phyloP scores from a whole-genome alignment of 2,113 vertebrate species.

The Patagioenas fasciata region DNA sequence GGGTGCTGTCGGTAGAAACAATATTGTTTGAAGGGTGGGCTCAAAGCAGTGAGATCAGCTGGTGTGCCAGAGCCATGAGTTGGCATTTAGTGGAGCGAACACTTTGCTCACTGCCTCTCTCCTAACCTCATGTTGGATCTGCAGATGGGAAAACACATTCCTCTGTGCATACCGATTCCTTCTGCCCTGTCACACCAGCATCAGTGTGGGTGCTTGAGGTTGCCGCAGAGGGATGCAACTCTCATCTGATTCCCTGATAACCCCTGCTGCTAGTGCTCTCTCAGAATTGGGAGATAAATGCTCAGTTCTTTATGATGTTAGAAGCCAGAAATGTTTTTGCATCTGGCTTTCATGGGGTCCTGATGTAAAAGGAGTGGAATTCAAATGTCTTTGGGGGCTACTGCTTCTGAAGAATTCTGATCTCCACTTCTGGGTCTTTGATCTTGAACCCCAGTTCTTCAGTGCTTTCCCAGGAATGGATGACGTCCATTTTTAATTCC shows the following conservation, averaged over 20 bases:
- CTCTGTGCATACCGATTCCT: background rate
- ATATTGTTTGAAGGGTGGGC: background rate
- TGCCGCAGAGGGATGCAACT: background rate
- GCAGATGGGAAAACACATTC: slow-evolving; percentile 34
- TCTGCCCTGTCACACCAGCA: background rate
- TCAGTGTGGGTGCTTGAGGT: background rate
- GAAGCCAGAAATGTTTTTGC: background rate
- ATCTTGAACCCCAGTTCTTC: background rate
- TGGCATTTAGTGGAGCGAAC: background rate
- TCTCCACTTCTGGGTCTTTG: background rate
- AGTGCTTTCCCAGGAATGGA: background rate
- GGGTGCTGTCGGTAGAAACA: background rate
- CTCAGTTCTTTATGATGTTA: background rate
- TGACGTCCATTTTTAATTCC: background rate
- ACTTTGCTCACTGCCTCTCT: background rate
- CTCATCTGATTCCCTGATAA: background rate
- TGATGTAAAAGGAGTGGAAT: background rate
- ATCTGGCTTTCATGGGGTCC: slow-evolving; percentile 1
- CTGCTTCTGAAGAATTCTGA: background rate
- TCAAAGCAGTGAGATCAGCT: background rate
- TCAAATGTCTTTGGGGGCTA: background rate
- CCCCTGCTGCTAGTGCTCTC: background rate
- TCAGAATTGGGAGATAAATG: background rate
- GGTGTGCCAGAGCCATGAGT: slow-evolving; percentile 1
- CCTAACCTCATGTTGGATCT: background rate